Evolutionary conservation across 2,113 vertebrate genomes (phyloP).

Genomic region (Tyrannus savana): DNA sequence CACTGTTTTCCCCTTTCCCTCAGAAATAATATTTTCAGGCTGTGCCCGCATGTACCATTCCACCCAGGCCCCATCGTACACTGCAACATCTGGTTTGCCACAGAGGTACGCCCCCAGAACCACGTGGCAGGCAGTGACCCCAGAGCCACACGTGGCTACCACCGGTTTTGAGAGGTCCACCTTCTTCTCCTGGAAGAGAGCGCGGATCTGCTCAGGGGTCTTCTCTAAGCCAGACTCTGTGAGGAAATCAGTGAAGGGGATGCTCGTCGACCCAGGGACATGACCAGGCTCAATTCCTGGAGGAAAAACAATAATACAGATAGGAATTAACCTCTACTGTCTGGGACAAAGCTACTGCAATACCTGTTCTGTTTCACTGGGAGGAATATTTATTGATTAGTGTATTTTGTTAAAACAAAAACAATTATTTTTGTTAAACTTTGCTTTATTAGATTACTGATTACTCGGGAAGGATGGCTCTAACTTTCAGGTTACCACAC

Average conservation of each 20-base stretch:
- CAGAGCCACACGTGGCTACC: conserved; percentile 89
- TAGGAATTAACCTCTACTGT: not conserved
- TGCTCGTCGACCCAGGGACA: conserved; percentile 83
- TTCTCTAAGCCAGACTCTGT: conserved; percentile 82
- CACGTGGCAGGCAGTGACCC: conserved; percentile 90
- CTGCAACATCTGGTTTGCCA: conserved; percentile 80
- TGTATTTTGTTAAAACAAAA: not conserved
- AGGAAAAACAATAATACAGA: not conserved
- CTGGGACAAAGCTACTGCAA: not conserved
- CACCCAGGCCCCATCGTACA: conserved; percentile 92
- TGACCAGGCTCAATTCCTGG: conserved; percentile 90
- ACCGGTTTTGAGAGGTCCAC: conserved; percentile 83
- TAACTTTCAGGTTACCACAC: not conserved
- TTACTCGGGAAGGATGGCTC: not conserved
- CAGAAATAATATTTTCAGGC: conserved; percentile 86
- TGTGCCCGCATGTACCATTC: conserved; percentile 90
- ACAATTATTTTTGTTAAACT: not conserved
- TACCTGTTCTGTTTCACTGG: not conserved
- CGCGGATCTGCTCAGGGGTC: conserved; percentile 76
- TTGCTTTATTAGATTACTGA: not conserved
- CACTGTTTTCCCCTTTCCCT: conserved; percentile 80
- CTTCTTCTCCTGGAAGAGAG: conserved; percentile 81
- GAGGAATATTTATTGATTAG: not conserved
- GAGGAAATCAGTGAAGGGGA: conserved; percentile 88
- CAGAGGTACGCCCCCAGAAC: conserved; percentile 88